A percentile compares a stretch with the other conserved stretches of the same genome.
Evolutionary conservation across 2,113 vertebrate species (phyloP).

Genomic region (Pseudopipra pipra): DNA sequence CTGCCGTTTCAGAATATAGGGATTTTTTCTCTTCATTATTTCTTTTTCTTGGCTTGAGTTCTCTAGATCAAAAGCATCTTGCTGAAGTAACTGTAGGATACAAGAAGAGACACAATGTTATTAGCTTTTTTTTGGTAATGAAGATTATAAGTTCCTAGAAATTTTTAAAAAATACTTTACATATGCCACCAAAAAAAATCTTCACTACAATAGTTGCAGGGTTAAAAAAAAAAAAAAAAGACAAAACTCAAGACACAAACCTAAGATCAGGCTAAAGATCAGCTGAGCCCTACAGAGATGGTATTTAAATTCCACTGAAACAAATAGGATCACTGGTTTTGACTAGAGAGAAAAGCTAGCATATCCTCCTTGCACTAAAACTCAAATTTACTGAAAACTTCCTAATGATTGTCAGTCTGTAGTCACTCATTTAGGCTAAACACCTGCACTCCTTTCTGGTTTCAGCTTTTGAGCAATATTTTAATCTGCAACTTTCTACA

Average conservation of each 20-base stretch:
- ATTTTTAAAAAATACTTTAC: not conserved
- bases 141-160: not conserved
- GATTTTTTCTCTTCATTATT: slow-evolving; percentile 91
- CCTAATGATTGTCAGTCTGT: not conserved
- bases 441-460: not conserved
- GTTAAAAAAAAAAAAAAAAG: not conserved
- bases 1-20: slow-evolving; percentile 95
- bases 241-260: not conserved
- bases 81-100: slow-evolving; percentile 77
- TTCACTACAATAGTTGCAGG: not conserved
- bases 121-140: not conserved
- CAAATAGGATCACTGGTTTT: not conserved
- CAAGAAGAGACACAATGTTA: not conserved
- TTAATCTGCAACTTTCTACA: not conserved
- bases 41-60: slow-evolving; percentile 78
- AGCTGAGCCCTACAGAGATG: not conserved
- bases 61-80: slow-evolving; percentile 79
- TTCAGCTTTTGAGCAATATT: not conserved
- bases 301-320: not conserved
- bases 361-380: not conserved
- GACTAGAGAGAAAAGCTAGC: not conserved
- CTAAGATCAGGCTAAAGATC: not conserved
- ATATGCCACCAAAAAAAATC: not conserved
- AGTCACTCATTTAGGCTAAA: not conserved
- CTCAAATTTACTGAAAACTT: not conserved